A percentile compares a stretch with the other conserved stretches of the same genome.
Evolutionary conservation across 2,113 vertebrate species (phyloP).

Genomic region (Pholis gunnellus): DNA sequence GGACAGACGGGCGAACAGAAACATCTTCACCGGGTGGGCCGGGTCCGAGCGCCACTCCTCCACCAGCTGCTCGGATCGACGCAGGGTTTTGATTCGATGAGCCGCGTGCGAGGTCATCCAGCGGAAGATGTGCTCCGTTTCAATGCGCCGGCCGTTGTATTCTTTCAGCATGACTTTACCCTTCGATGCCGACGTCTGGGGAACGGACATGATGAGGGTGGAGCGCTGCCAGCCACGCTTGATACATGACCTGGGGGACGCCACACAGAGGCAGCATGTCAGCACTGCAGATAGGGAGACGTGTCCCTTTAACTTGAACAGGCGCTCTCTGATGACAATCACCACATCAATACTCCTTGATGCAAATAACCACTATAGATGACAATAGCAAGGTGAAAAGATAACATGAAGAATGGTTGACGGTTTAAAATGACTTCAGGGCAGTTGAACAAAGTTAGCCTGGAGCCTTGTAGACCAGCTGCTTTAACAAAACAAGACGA

Average conservation of each 20-base stretch:
- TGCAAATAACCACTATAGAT: not conserved
- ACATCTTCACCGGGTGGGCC: conserved; percentile 92
- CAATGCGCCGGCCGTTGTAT: conserved; percentile 88
- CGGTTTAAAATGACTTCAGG: not conserved
- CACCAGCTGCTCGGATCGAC: conserved; percentile 84
- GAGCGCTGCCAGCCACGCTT: conserved; percentile 95
- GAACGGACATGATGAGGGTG: conserved; percentile 97
- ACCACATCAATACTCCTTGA: not conserved
- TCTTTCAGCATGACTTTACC: conserved; percentile 98
- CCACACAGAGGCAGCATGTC: not conserved
- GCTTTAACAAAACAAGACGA: no score
- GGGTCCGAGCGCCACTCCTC: conserved; percentile 93
- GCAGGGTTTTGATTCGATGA: conserved; percentile 94
- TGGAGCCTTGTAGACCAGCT: not conserved
- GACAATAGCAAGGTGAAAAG: not conserved
- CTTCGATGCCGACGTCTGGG: conserved; percentile 96
- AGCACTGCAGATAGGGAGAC: not conserved
- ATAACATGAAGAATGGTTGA: not conserved
- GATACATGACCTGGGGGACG: conserved; percentile 88
- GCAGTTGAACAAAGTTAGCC: not conserved
- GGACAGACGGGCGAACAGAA: conserved; percentile 92
- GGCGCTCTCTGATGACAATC: no score
- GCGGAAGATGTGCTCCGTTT: conserved; percentile 95
- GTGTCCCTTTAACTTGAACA: not conserved
- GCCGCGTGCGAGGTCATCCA: conserved; percentile 97